Percentiles rank a stretch among this genome's conserved stretches.
Conservation (phyloP, 2,113 vertebrate species). For the crab-eating macaque (Macaca fascicularis) region T2T-MFA8v1.1 NC_088380.1:181361501-181362000, state of each 20-base stretch:
- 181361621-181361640: slow-evolving; percentile 75
- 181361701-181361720: slow-evolving; percentile 72
- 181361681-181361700: slow-evolving; percentile 77
- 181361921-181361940: slow-evolving; percentile 84
- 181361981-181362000: slow-evolving; percentile 76
- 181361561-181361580: slow-evolving; percentile 1
- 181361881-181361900: slow-evolving; percentile 83
- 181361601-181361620: slow-evolving; percentile 52
- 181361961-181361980: slow-evolving; percentile 85
- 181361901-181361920: slow-evolving; percentile 89
- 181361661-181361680: slow-evolving; percentile 71
- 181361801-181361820: slow-evolving; percentile 81
- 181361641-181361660: slow-evolving; percentile 73
- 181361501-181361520: neutral
- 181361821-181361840: slow-evolving; percentile 82
- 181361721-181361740: slow-evolving; percentile 63
- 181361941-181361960: slow-evolving; percentile 81
- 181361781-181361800: slow-evolving; percentile 76
- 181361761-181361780: slow-evolving; percentile 81
- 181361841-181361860: slow-evolving; percentile 83
- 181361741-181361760: slow-evolving; percentile 75
- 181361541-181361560: slow-evolving; percentile 52
- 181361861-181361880: slow-evolving; percentile 86
- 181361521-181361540: neutral
- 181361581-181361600: neutral